Evolutionary conservation across 2,888 invertebrate species (phyloP).

Genomic region (Lasioglossum morio): DNA sequence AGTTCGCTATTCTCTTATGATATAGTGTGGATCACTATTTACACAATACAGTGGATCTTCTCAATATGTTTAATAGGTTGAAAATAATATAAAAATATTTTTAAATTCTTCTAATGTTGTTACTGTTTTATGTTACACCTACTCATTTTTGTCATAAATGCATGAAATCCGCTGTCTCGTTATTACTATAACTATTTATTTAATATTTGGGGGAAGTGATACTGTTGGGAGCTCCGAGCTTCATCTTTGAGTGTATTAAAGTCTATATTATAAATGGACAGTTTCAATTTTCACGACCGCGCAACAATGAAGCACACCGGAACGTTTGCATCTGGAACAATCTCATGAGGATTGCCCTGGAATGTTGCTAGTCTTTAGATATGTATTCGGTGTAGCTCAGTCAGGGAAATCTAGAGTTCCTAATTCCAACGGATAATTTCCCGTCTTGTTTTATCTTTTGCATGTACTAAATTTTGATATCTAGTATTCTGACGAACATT

Average conservation of each 20-base stretch:
- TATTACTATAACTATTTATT: background rate
- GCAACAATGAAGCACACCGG: background rate
- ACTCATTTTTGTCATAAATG: too few relatives aligned
- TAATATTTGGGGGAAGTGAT: background rate
- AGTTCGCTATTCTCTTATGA: background rate
- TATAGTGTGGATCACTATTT: background rate
- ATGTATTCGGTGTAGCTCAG: slow-evolving; percentile 57
- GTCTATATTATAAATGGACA: background rate
- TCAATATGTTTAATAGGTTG: too few relatives aligned
- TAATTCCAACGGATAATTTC: slow-evolving; percentile 53
- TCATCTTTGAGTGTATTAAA: background rate
- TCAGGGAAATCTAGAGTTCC: slow-evolving; percentile 70
- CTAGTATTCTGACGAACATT: background rate
- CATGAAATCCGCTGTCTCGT: background rate
- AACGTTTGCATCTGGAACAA: slow-evolving; percentile 47
- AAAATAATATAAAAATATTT: too few relatives aligned
- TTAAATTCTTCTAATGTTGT: too few relatives aligned
- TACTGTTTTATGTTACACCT: too few relatives aligned
- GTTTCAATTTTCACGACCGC: background rate
- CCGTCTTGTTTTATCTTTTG: slow-evolving; percentile 21
- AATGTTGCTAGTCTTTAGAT: slow-evolving; percentile 59
- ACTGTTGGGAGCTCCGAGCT: background rate
- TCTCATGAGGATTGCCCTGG: slow-evolving; percentile 37
- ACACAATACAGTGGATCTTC: too few relatives aligned
- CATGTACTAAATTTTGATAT: background rate